Evolutionary conservation across 2,113 vertebrate species (phyloP), one percentile per base, ranked within the genome.

Genomic region (Nanorana parkeri): DNA sequence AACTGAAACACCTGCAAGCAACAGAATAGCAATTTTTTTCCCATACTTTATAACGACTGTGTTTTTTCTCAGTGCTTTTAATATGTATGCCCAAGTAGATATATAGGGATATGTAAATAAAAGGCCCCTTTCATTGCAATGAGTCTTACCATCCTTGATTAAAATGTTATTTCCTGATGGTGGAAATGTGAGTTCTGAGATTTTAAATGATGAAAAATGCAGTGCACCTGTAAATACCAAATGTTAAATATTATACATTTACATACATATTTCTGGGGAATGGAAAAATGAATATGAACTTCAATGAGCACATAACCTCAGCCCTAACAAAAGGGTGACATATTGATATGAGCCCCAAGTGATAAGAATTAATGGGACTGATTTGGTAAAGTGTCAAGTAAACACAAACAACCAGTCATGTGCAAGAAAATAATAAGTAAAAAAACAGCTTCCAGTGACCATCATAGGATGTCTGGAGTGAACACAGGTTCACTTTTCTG

Each of bases 291-390:
- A 74, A 74, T 21, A 1, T 58, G 28, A 56, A 29, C 51, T 15
- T 17, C 55, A 52, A 24, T 4, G 20, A 56, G 21, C 55, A 54
- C 17, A 28, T 17, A 16, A 58, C 4, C 69, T 73, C 69, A 56
- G 32, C 32, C 54, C 29, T 20, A 4, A 60, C 69, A 54, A 58
- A 74, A 58, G 26, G 71, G 71, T 29, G n/a, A 28, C 28, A 3
- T 77, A 84, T 41, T 67, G 84, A 84, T 56, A 24, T 1, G 84
- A 87, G 85, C 3, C 24, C 68, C 74, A 54, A 29, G 17, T 60
- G 68, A 1, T 76, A 63, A 72, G 5, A 47, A 47, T 47, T 11
- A 47, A 11, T 47, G 41, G 41, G 41, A 13, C 5, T 10, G 8
- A 47, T 47, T 47, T 10, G 13, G 2, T 11, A 11, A 47, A 47